phyloP scores from a whole-genome alignment of 2,888 invertebrate genomes.

The Ramazzottius varieornatus region DNA sequence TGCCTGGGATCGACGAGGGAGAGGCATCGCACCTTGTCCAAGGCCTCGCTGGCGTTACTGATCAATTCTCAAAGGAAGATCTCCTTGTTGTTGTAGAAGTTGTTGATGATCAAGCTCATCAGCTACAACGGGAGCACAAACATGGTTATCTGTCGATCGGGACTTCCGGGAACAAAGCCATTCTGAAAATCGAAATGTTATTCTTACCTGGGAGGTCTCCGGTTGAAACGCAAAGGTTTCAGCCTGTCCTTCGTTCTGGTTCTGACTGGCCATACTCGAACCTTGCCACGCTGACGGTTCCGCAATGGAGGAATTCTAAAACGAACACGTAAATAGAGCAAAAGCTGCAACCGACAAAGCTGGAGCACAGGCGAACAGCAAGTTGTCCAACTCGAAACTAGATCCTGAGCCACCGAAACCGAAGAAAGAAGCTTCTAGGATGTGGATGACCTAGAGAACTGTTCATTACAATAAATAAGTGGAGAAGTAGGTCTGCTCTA shows the following conservation, averaged over 20 bases:
- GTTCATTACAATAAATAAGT: too few relatives aligned
- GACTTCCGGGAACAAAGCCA: too few relatives aligned
- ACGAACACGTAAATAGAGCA: too few relatives aligned
- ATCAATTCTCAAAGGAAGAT: constrained; percentile 96
- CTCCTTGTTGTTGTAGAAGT: constrained; percentile 99
- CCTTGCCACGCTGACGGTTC: too few relatives aligned
- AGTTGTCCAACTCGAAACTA: too few relatives aligned
- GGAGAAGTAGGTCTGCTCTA: too few relatives aligned
- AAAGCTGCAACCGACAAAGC: too few relatives aligned
- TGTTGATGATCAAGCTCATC: constrained; percentile 99
- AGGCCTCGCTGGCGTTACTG: constrained; percentile 75
- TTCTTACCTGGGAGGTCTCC: constrained; percentile 57
- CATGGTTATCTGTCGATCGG: neutral
- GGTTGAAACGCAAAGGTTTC: constrained; percentile 99
- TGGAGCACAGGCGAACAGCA: too few relatives aligned
- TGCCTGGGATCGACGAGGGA: constrained; percentile 81
- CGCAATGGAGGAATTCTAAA: too few relatives aligned
- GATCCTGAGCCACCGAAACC: too few relatives aligned
- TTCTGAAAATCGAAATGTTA: neutral
- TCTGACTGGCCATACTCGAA: constrained; percentile 2
- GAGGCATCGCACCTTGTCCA: constrained; percentile 59
- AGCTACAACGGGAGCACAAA: constrained; percentile 28
- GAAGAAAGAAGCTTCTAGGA: too few relatives aligned
- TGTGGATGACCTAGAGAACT: too few relatives aligned
- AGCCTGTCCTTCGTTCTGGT: constrained; percentile 30